Conservation (phyloP, 2,113 vertebrate genomes). For the Zosterops hypoxanthus region DNA sequence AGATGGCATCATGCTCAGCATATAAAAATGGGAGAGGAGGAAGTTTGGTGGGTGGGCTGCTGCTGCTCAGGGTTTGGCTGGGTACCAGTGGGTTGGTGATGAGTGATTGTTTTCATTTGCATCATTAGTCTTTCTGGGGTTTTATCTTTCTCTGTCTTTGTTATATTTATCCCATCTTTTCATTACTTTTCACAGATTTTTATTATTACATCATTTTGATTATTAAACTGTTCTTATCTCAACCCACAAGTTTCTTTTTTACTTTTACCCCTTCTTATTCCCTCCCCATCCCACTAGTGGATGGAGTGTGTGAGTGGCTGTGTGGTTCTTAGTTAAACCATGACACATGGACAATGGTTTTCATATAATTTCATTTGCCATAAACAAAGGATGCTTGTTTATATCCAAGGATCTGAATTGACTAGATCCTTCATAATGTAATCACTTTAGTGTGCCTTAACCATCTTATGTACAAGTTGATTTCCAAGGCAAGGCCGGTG, state of each 20-base stretch:
- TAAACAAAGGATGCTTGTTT: background rate
- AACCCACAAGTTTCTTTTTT: background rate
- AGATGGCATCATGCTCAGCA: background rate
- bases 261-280: background rate
- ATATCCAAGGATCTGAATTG: background rate
- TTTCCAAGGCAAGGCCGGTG: background rate
- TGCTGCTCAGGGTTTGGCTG: background rate
- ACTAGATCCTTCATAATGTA: background rate
- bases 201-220: background rate
- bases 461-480: rapidly evolving
- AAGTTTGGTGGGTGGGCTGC: background rate
- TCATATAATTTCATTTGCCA: background rate
- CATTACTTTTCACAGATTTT: background rate
- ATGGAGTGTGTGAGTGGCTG: background rate
- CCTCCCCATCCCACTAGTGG: background rate
- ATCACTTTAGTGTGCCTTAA: background rate
- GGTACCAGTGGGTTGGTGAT: background rate
- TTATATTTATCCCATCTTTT: background rate
- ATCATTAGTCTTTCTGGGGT: background rate
- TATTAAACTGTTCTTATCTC: background rate
- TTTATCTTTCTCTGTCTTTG: background rate
- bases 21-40: background rate
- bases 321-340: background rate
- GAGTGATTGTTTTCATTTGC: background rate
- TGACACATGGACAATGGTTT: background rate